These are phyloP conservation scores for Adelges cooleyi DNA, from an alignment of 1,140 invertebrate genomes.

Conservation along the genomic window DNA sequence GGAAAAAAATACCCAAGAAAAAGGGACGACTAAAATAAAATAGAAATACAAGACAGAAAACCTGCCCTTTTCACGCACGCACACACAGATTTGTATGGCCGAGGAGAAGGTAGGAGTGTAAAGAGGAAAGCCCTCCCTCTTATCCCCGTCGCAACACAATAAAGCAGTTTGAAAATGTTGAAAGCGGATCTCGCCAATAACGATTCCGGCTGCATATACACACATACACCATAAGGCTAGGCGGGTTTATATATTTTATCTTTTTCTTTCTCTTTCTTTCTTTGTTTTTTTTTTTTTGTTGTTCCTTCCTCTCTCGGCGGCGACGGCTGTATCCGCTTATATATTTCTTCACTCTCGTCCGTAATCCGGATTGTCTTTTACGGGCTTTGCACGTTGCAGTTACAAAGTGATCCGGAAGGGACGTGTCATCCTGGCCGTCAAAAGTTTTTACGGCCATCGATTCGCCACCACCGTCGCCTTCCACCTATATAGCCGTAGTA, in stretches of 20 bases:
- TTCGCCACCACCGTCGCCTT: not conserved
- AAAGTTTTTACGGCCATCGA: slow-evolving; percentile 21
- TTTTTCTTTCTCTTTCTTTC: not conserved
- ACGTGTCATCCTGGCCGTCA: slow-evolving; percentile 13
- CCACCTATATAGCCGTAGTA: too few species aligned
- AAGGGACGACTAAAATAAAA: too few species aligned
- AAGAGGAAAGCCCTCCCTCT: too few species aligned
- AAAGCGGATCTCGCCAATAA: slow-evolving; percentile 24
- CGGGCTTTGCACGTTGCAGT: not conserved
- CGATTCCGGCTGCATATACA: slow-evolving; percentile 1
- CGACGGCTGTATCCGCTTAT: too few species aligned
- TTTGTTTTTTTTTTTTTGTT: not conserved
- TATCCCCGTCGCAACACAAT: not conserved
- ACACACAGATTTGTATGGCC: too few species aligned
- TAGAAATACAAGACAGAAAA: too few species aligned
- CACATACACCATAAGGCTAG: not conserved
- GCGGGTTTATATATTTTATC: slow-evolving; percentile 15
- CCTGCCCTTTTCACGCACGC: too few species aligned
- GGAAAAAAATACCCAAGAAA: not conserved
- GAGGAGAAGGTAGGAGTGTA: too few species aligned
- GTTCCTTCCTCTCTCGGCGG: too few species aligned
- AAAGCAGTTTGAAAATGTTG: slow-evolving; percentile 28
- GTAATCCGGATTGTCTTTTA: not conserved
- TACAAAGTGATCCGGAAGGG: slow-evolving; percentile 25
- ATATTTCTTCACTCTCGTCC: too few species aligned